These are phyloP conservation scores for Melipona quadrifasciata DNA, from an alignment of 1,140 invertebrate species.

Conservation along the genomic window DNA sequence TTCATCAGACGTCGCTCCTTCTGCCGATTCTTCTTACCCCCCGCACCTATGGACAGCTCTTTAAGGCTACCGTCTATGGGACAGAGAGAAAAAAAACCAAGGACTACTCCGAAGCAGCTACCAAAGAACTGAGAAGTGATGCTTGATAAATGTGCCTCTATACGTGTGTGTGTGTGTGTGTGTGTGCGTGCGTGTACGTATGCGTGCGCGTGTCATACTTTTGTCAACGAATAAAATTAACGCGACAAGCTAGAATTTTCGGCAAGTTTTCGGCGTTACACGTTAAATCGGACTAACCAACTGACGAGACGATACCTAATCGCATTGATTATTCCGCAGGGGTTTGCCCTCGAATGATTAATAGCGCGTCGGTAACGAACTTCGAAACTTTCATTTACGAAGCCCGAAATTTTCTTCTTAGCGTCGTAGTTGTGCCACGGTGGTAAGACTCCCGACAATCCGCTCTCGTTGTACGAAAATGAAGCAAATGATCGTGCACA, in stretches of 20 bases:
- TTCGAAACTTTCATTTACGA: constrained; percentile 31
- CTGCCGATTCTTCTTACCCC: constrained; percentile 96
- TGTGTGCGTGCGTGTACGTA: too few relatives aligned
- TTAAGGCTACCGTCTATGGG: constrained; percentile 76
- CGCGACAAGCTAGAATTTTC: not conserved
- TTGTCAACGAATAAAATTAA: not conserved
- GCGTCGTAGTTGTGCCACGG: constrained; percentile 1
- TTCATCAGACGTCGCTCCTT: constrained; percentile 96
- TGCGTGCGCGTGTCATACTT: not conserved
- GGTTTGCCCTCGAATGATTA: constrained; percentile 43
- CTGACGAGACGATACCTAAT: constrained; percentile 35
- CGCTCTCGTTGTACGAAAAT: not conserved
- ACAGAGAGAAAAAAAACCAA: constrained; percentile 67
- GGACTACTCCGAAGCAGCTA: constrained; percentile 63
- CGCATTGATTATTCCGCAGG: constrained; percentile 43
- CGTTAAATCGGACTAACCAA: not conserved
- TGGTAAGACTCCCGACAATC: not conserved
- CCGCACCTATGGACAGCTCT: constrained; percentile 86
- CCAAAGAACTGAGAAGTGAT: constrained; percentile 61
- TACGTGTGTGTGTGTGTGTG: too few relatives aligned
- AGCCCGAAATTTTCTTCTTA: not conserved
- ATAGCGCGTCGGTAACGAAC: constrained; percentile 40
- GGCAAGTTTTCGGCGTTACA: not conserved
- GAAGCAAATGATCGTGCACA: not conserved
- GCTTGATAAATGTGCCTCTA: not conserved